Conservation (phyloP, 1,140 invertebrate species). For the Babylonia areolata region DNA sequence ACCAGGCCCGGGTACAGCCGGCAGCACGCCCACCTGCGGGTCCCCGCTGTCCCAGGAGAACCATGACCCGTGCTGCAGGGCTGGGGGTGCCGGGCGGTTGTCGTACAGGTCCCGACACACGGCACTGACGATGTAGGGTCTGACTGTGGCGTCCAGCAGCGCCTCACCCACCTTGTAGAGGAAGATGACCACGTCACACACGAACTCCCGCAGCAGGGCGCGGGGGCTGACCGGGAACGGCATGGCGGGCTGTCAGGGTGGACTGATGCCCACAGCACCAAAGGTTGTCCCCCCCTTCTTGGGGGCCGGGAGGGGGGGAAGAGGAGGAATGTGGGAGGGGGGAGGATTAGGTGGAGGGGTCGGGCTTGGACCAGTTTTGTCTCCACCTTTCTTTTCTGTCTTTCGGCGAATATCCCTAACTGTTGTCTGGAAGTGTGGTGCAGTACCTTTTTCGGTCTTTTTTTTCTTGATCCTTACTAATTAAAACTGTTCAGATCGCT, state of each 20-base stretch:
- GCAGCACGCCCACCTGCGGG: neutral
- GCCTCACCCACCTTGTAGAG: conserved; percentile 74
- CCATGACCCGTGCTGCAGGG: no score
- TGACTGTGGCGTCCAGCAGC: conserved; percentile 71
- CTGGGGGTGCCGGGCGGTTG: neutral
- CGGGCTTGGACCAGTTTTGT: no score
- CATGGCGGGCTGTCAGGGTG: neutral
- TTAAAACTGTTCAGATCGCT: no score
- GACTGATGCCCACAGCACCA: no score
- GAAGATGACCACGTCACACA: conserved; percentile 72
- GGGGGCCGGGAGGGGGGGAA: neutral
- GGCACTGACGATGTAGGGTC: conserved; percentile 69
- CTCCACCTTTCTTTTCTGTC: no score
- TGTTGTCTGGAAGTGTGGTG: neutral
- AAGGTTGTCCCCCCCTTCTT: no score
- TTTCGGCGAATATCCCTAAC: neutral
- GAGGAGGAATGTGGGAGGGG: neutral
- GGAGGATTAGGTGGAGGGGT: no score
- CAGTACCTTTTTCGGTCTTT: no score
- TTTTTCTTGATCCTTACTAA: no score
- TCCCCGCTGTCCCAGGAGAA: neutral
- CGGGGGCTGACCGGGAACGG: neutral
- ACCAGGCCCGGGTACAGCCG: no score
- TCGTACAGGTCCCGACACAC: conserved; percentile 64
- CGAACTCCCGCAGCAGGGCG: conserved; percentile 28